Evolutionary conservation across 1,140 invertebrate species (phyloP), one percentile per base, ranked within the genome.

Genomic region (Leptonema lineaticorne): DNA sequence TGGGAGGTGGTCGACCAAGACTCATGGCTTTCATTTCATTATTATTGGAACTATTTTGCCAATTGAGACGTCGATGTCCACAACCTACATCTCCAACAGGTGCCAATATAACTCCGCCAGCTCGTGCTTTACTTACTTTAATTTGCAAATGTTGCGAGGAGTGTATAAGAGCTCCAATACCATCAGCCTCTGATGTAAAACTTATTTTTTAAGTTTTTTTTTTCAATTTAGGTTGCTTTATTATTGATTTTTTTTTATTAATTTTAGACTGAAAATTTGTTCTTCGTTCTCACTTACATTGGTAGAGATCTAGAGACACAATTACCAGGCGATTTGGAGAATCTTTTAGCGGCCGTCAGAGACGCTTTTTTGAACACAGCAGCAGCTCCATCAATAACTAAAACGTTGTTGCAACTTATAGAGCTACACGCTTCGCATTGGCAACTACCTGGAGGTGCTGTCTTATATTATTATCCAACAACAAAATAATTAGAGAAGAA

Each of bases 1-100:
- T 85, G 69, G 81, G 82, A 57, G 85, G 84, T 20, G 83, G 85
- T 14, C 83, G 87, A 14, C 85, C 85, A 1, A 85, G 89, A 16
- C 90, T 91, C 77, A 89, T 91, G 72, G 90, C 91, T 69, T 94
- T 94, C 79, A 92, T 94, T 83, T 90, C 88, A 77, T 94, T 94
- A 80, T 84, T 95, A 46, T 91, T 92, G 72, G 92, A 94, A 85
- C 92, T 94, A 86, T 94, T 92, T 78, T 90, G 90, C 75, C 90
- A 92, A 84, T 78, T 92, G 71, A 92, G 92, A 76, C 85, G 91
- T 4, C 87, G 90, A 14, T 67, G 74, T 70, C 74, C 75, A 69
- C 74, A 72, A 74, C 71, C 64, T 69, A 67, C 59, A 70, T 33
- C 50, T 37, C 16, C 45, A 37, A 14, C 63, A 7, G 27, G 46